phyloP scores from a whole-genome alignment of 1,140 invertebrate species.

The Odontomachus brunneus region DNA sequence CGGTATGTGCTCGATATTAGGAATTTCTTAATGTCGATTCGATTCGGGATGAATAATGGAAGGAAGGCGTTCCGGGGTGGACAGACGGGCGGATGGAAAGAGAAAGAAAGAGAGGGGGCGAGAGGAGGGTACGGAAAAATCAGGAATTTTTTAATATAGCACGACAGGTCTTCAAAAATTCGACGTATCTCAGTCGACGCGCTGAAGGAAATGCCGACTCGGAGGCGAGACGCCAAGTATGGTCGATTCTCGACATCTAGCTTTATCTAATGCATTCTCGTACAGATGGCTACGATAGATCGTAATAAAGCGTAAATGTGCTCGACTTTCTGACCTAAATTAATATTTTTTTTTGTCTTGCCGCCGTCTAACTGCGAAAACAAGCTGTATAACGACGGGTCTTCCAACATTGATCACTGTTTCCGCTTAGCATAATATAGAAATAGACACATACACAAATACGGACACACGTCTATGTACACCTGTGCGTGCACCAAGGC shows the following conservation, averaged over 20 bases:
- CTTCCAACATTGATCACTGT: not conserved
- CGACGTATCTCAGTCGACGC: slow-evolving; percentile 9
- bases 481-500: too few species aligned
- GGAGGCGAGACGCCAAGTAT: not conserved
- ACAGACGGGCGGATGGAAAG: too few species aligned
- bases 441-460: not conserved
- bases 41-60: slow-evolving; percentile 53
- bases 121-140: slow-evolving; percentile 35
- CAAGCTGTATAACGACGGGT: not conserved
- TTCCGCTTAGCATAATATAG: not conserved
- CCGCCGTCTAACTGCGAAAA: not conserved
- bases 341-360: not conserved
- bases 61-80: slow-evolving; percentile 5
- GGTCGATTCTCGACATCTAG: not conserved
- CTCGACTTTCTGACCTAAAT: not conserved
- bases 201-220: slow-evolving; percentile 8
- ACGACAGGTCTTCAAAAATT: slow-evolving; percentile 31
- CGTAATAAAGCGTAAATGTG: slow-evolving; percentile 24
- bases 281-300: slow-evolving; percentile 19
- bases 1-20: slow-evolving; percentile 46
- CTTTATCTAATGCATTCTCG: slow-evolving; percentile 28
- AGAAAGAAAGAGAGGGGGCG: too few species aligned
- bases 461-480: too few species aligned
- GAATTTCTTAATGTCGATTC: slow-evolving; percentile 54
- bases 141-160: slow-evolving; percentile 61